These are phyloP conservation scores for Pomatorhinus ruficollis DNA, from an alignment of 2,113 vertebrate genomes.

Conservation along the genomic window DNA sequence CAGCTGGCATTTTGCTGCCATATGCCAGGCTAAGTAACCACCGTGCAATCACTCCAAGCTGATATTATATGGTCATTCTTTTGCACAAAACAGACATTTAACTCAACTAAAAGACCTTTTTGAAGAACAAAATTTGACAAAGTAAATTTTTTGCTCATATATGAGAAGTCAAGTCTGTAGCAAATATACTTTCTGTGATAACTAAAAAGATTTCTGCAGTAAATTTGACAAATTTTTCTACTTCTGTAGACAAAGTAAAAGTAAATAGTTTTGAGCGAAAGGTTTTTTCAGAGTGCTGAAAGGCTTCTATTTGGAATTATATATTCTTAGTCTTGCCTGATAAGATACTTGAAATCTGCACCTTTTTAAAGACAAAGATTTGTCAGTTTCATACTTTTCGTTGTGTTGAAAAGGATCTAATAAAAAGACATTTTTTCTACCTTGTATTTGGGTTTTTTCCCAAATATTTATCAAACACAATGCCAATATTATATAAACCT, in stretches of 20 bases:
- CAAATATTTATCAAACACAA: not conserved
- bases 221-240: constrained; percentile 68
- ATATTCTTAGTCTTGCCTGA: constrained; percentile 24
- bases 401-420: constrained; percentile 28
- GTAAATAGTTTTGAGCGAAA: constrained; percentile 59
- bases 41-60: constrained; percentile 69
- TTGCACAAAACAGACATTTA: constrained; percentile 76
- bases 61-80: constrained; percentile 77
- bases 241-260: constrained; percentile 55
- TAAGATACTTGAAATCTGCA: constrained; percentile 49
- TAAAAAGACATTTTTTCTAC: not conserved
- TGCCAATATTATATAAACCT: not conserved
- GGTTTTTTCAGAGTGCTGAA: constrained; percentile 55
- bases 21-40: constrained; percentile 77
- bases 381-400: constrained; percentile 26
- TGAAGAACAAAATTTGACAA: constrained; percentile 73
- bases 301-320: constrained; percentile 66
- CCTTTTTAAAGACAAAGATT: constrained; percentile 60
- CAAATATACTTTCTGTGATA: constrained; percentile 64
- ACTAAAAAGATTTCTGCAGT: constrained; percentile 64
- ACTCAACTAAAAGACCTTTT: constrained; percentile 66
- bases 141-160: constrained; percentile 68
- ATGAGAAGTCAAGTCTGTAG: constrained; percentile 61
- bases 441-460: not conserved
- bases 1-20: constrained; percentile 77